phyloP scores from a whole-genome alignment of 2,888 invertebrate genomes.

The Pilophorus perplexus region DNA sequence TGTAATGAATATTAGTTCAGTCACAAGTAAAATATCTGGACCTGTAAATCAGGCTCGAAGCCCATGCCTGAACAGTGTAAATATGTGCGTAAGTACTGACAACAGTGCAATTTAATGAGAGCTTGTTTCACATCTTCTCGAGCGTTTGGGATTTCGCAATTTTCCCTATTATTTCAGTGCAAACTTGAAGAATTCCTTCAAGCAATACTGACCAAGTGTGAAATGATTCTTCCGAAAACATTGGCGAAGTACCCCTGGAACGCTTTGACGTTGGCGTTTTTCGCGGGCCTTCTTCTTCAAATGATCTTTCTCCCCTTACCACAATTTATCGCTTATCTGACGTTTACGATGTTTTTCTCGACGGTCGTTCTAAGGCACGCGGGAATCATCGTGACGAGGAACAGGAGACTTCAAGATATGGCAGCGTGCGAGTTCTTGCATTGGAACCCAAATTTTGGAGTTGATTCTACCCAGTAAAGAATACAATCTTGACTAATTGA shows the following conservation, averaged over 20 bases:
- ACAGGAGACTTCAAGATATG: constrained; percentile 19
- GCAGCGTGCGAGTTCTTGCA: too few species aligned
- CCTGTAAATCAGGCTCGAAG: too few species aligned
- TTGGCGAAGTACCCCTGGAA: constrained; percentile 34
- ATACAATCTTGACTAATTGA: too few species aligned
- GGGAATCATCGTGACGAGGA: constrained; percentile 32
- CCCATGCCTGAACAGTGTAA: too few species aligned
- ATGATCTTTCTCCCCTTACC: constrained; percentile 28
- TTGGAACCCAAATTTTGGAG: too few species aligned
- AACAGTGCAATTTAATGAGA: too few species aligned
- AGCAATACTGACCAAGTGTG: constrained; percentile 3
- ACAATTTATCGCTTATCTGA: constrained; percentile 34
- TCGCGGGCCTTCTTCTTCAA: constrained; percentile 21
- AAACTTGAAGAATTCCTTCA: neutral
- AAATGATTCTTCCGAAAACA: constrained; percentile 12
- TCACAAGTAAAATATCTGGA: too few species aligned
- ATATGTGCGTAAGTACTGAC: too few species aligned
- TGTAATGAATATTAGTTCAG: too few species aligned
- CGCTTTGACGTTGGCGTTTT: constrained; percentile 32
- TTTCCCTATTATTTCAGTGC: neutral
- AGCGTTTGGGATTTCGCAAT: too few species aligned
- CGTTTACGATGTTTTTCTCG: constrained; percentile 36
- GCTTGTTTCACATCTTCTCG: too few species aligned
- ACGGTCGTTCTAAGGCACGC: constrained; percentile 26
- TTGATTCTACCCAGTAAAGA: too few species aligned